These are phyloP conservation scores for Anagrus nilaparvatae DNA, from an alignment of 1,140 invertebrate species.

Conservation along the genomic window DNA sequence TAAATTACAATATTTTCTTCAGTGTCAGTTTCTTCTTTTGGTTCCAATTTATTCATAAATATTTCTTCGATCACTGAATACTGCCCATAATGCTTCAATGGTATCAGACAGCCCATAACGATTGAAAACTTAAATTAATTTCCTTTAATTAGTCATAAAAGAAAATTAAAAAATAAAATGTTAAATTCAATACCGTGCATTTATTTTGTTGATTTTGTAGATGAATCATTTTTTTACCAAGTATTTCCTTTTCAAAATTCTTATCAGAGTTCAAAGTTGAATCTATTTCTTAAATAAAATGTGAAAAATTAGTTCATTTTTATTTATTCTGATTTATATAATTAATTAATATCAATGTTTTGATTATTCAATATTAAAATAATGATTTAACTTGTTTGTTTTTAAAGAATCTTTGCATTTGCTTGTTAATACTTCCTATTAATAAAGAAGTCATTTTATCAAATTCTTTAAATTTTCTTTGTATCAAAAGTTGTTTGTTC, in stretches of 20 bases:
- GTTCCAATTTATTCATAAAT: constrained; percentile 8
- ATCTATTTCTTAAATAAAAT: constrained; percentile 12
- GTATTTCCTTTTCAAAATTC: constrained; percentile 1
- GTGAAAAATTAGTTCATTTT: too few relatives aligned
- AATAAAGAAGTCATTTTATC: too few relatives aligned
- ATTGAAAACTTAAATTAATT: constrained; percentile 10
- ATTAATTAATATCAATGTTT: too few relatives aligned
- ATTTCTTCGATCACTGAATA: neutral
- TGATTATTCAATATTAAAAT: too few relatives aligned
- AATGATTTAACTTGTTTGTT: too few relatives aligned
- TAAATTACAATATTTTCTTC: neutral
- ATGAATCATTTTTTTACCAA: constrained; percentile 6
- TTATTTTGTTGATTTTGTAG: neutral
- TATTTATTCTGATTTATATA: too few relatives aligned
- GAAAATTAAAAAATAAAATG: neutral
- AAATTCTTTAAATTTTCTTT: too few relatives aligned
- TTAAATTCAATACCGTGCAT: constrained; percentile 5
- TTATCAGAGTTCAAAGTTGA: constrained; percentile 7
- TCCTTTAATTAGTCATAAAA: neutral
- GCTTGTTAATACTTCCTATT: too few relatives aligned
- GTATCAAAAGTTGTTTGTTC: too few relatives aligned
- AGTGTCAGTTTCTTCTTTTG: neutral
- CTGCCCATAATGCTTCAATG: too few relatives aligned
- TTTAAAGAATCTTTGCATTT: too few relatives aligned
- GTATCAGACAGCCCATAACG: constrained; percentile 3